phyloP scores from a whole-genome alignment of 2,888 invertebrate genomes.

The Pogonocherus hispidulus region DNA sequence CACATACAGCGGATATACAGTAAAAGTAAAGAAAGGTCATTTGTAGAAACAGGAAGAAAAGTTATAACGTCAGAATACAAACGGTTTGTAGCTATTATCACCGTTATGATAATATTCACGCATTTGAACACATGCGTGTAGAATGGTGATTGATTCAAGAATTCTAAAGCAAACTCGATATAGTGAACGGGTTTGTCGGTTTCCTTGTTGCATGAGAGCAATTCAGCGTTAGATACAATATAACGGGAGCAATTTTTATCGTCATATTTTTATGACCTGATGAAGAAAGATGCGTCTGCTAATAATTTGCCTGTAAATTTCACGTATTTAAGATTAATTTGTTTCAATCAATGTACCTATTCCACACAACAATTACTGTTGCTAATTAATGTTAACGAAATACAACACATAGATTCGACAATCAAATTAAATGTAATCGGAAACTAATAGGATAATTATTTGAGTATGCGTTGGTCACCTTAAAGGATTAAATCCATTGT shows the following conservation, averaged over 20 bases:
- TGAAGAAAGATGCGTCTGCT: too few relatives aligned
- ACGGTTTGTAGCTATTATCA: not conserved
- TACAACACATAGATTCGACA: too few relatives aligned
- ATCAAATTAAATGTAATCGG: too few relatives aligned
- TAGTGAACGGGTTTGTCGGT: conserved; percentile 21
- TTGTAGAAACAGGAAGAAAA: not conserved
- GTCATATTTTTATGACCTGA: conserved; percentile 8
- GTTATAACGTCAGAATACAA: not conserved
- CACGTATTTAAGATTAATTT: too few relatives aligned
- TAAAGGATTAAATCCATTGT: too few relatives aligned
- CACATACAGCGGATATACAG: too few relatives aligned
- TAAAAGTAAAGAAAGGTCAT: not conserved
- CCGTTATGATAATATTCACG: conserved; percentile 21
- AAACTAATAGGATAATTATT: too few relatives aligned
- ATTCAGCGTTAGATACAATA: conserved; percentile 26
- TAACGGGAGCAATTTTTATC: conserved; percentile 28
- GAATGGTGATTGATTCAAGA: conserved; percentile 27
- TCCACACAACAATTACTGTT: too few relatives aligned
- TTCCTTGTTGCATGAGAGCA: conserved; percentile 25
- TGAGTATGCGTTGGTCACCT: too few relatives aligned
- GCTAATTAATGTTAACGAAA: too few relatives aligned
- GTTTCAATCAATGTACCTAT: too few relatives aligned
- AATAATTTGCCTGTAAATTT: too few relatives aligned
- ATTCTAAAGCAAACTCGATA: conserved; percentile 13
- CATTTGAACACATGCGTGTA: conserved; percentile 19